phyloP scores from a whole-genome alignment of 1,140 invertebrate species.

The Brevipalpus yothersi region DNA sequence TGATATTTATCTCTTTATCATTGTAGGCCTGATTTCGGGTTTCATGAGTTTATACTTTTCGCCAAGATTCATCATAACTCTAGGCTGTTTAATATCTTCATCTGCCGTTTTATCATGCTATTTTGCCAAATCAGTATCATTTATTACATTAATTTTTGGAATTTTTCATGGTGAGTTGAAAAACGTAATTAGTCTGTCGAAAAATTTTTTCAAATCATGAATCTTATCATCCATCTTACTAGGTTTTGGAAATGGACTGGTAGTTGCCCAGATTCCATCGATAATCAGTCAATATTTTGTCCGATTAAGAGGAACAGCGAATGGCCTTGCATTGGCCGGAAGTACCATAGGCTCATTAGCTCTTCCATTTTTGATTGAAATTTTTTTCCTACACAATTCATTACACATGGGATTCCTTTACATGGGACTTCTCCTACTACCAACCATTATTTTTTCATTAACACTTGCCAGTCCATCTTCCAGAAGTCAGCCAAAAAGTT shows the following conservation, averaged over 20 bases:
- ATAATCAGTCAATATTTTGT: constrained; percentile 19
- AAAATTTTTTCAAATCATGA: too few relatives aligned
- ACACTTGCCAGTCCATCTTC: constrained; percentile 36
- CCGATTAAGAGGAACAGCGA: constrained; percentile 16
- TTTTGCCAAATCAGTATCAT: not conserved
- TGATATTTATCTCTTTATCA: too few relatives aligned
- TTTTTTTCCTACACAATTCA: constrained; percentile 9
- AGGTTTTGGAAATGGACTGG: constrained; percentile 19
- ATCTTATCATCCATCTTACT: not conserved
- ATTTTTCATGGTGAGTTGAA: constrained; percentile 7
- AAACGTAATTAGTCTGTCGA: too few relatives aligned
- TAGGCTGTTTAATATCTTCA: constrained; percentile 8
- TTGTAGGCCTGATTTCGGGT: constrained; percentile 9
- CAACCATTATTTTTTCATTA: constrained; percentile 45
- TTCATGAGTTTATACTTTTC: constrained; percentile 5
- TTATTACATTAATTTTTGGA: constrained; percentile 9
- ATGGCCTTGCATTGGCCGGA: constrained; percentile 19
- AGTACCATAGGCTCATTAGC: constrained; percentile 19
- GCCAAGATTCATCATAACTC: constrained; percentile 1
- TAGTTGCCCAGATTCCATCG: constrained; percentile 16
- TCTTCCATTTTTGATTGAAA: constrained; percentile 17
- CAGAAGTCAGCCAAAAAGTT: not conserved
- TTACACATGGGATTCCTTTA: constrained; percentile 28
- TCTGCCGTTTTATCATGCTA: constrained; percentile 1
- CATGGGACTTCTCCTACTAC: constrained; percentile 51